Conservation (phyloP, 2,797 vertebrate species). For the Salmo trutta region DNA sequence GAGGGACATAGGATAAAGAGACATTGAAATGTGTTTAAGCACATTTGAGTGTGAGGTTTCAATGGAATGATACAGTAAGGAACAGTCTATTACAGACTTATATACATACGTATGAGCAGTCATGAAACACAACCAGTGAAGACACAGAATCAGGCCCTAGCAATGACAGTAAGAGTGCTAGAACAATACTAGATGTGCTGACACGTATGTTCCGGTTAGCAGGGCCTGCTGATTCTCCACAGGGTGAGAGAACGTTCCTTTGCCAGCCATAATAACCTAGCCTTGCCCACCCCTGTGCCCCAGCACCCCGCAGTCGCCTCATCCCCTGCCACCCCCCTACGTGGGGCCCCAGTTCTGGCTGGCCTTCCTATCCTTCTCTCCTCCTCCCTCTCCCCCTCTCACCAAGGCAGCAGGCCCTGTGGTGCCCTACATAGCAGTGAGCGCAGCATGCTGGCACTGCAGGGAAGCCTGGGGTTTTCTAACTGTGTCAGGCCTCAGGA, state of each 20-base stretch:
- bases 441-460: conserved; percentile 68
- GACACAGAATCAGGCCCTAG: neutral
- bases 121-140: neutral
- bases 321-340: conserved; percentile 49
- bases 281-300: conserved; percentile 49
- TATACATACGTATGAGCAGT: neutral
- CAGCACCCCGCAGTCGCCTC: conserved; percentile 6
- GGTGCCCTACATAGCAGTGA: conserved; percentile 77
- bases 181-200: too few relatives aligned
- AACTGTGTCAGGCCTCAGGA: conserved; percentile 80
- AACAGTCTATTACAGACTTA: neutral
- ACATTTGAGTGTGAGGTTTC: too few relatives aligned
- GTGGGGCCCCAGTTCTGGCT: conserved; percentile 66
- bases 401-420: conserved; percentile 60
- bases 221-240: conserved; percentile 35
- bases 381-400: conserved; percentile 18
- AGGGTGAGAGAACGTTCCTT: conserved; percentile 62
- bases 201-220: neutral
- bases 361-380: conserved; percentile 42
- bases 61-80: neutral
- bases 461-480: conserved; percentile 70
- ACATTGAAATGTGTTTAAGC: neutral
- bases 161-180: neutral
- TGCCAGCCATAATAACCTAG: conserved; percentile 47
- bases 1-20: conserved; percentile 9